These are phyloP conservation scores for Cladopsammia gracilis DNA, from an alignment of 64 coral and sea anemone genomes.

Conservation along the genomic window DNA sequence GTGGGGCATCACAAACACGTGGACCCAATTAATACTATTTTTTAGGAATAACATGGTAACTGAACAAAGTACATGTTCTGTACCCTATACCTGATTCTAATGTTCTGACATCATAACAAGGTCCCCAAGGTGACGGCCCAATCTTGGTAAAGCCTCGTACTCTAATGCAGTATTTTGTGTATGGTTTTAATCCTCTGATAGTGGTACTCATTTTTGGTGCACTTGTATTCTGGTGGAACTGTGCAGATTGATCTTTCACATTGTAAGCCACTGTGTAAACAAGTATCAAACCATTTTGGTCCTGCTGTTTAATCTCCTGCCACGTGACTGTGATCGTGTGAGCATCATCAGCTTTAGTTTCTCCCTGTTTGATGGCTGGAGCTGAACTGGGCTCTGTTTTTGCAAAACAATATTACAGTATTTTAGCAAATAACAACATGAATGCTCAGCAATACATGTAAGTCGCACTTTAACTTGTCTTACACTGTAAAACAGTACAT, in stretches of 20 bases:
- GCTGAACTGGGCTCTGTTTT: slow-evolving; percentile 2
- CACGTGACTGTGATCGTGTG: slow-evolving; percentile 45
- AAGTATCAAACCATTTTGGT: slow-evolving; percentile 46
- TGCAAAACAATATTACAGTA: not conserved
- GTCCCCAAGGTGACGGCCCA: not conserved
- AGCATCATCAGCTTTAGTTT: slow-evolving; percentile 36
- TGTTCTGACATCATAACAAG: not conserved
- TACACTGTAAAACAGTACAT: no score
- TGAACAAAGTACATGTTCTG: not conserved
- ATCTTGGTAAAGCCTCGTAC: slow-evolving; percentile 34
- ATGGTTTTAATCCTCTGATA: slow-evolving; percentile 28
- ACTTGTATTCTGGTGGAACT: not conserved
- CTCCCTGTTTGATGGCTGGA: not conserved
- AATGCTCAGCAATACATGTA: no score
- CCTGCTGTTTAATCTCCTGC: not conserved
- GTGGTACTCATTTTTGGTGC: not conserved
- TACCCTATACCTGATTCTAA: slow-evolving; percentile 27
- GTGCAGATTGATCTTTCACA: not conserved
- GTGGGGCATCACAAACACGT: no score
- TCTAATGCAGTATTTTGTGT: slow-evolving; percentile 50
- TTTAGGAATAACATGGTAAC: not conserved
- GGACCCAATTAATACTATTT: no score
- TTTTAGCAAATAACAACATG: no score
- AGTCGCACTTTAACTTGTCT: no score
- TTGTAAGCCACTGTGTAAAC: slow-evolving; percentile 45